phyloP scores from a whole-genome alignment of 2,888 invertebrate species.

The Drosophila histrio region DNA sequence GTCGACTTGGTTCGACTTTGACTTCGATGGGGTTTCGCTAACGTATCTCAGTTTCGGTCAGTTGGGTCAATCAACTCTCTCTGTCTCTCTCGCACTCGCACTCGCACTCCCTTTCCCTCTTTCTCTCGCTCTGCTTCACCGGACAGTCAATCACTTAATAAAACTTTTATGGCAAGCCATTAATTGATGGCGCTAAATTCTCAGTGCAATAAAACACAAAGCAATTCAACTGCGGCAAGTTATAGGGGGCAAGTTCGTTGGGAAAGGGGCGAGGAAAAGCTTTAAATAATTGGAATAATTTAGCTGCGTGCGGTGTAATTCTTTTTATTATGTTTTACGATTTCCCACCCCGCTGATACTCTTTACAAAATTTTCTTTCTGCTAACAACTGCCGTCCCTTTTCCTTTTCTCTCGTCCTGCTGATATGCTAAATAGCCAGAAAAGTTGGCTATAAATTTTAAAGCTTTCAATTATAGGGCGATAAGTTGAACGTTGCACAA shows the following conservation, averaged over 20 bases:
- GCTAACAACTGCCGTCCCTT: not conserved
- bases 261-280: not conserved
- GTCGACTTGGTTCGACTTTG: slow-evolving; percentile 1
- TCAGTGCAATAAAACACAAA: slow-evolving; percentile 56
- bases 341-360: slow-evolving; percentile 23
- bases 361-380: no score
- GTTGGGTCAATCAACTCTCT: slow-evolving; percentile 68
- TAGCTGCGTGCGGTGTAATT: slow-evolving; percentile 29
- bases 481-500: slow-evolving; percentile 57
- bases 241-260: no score
- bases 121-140: not conserved
- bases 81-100: not conserved
- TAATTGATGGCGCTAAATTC: slow-evolving; percentile 72
- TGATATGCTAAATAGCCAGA: slow-evolving; percentile 72
- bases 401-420: not conserved
- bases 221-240: slow-evolving; percentile 15
- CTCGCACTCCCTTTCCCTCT: not conserved
- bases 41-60: slow-evolving; percentile 11
- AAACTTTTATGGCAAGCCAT: slow-evolving; percentile 75
- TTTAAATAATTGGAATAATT: slow-evolving; percentile 44
- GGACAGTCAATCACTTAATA: slow-evolving; percentile 80
- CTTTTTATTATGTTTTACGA: slow-evolving; percentile 44
- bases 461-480: slow-evolving; percentile 72
- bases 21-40: slow-evolving; percentile 28
- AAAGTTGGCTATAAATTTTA: slow-evolving; percentile 65